These are phyloP conservation scores for Zaprionus kolodkinae DNA, from an alignment of 1,140 invertebrate genomes.

Conservation along the genomic window DNA sequence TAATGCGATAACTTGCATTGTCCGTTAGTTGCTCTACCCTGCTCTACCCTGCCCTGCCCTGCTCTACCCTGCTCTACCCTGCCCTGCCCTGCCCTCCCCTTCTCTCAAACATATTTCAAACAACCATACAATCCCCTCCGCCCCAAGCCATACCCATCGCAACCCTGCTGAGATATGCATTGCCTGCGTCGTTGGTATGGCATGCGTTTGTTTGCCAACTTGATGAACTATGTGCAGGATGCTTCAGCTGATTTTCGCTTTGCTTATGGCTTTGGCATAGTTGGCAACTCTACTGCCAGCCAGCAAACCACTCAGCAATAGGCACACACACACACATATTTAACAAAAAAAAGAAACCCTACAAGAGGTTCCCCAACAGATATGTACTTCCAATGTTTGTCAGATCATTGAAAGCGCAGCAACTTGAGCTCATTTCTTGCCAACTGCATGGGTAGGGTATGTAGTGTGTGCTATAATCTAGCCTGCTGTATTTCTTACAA, in stretches of 20 bases:
- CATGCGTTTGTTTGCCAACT: slow-evolving; percentile 74
- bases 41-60: slow-evolving; percentile 5
- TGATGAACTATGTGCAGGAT: slow-evolving; percentile 69
- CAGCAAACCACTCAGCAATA: slow-evolving; percentile 18
- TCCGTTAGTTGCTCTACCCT: not conserved
- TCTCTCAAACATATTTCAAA: slow-evolving; percentile 36
- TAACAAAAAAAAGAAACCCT: not conserved
- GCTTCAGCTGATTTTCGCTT: slow-evolving; percentile 44
- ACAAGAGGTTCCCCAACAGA: not conserved
- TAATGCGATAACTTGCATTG: slow-evolving; percentile 40
- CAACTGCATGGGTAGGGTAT: not conserved
- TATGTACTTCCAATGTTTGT: not conserved
- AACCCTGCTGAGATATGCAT: slow-evolving; percentile 1
- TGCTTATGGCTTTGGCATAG: slow-evolving; percentile 37
- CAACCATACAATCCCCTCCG: too few relatives aligned
- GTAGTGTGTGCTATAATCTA: too few relatives aligned
- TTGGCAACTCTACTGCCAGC: slow-evolving; percentile 16
- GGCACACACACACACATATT: slow-evolving; percentile 8
- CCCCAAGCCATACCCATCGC: not conserved
- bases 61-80: slow-evolving; percentile 7
- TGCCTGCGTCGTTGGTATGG: slow-evolving; percentile 31
- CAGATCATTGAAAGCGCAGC: slow-evolving; percentile 31
- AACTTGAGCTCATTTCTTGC: slow-evolving; percentile 23
- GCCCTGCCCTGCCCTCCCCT: not conserved
- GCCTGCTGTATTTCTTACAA: too few relatives aligned